Base-by-base conservation (phyloP, 53 echinoderm and acorn worm species). In the Apostichopus leukothele region DNA sequence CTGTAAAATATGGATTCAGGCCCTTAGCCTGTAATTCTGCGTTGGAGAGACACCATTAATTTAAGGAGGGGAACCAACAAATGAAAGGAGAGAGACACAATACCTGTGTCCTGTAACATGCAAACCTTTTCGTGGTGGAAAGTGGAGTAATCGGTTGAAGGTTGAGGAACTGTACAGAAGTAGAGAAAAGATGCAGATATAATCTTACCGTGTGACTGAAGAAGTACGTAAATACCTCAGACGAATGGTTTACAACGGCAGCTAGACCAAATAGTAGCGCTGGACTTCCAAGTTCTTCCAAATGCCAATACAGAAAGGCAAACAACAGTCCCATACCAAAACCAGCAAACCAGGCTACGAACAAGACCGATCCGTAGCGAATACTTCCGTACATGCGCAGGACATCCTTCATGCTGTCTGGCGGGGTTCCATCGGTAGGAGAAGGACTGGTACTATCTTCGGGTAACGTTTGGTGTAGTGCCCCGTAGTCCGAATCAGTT, bases 241-340 rank as follows among this genome's bases (percentile, higher is more conserved):
- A 97, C 5, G 91, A 76, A 77, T 97, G 97, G 87, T 97, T 97
- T 52, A 94, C 89, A 26, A 97, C 94, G 6, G 97, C 92, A 7
- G 97, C 97, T 7, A 97, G 81, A 1, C 97, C 97, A 87, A 97
- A 97, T 12, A 97, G 76, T 12, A 93, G 79, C 7, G 95, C 93
- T 4, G 97, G 97, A 27, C 91, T 95, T 39, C 97, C 97, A 5
- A 97, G 95, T 74, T 93, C 94, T 79, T 97, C 94, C 4, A 97
- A 90, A 73, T 97, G 97, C 93, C 95, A 97, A 75, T 95, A 97
- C 23, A 97, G 92, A 73, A 97, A 97, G 3, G 97, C 95, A 60
- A 97, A 97, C 71, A 97, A 91, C 4, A 97, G 89, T 1, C 97
- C 97, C 79, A 93, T 94, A 0, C 97, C 95, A 78, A 97, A 97